Conservation (phyloP, 2,113 vertebrate species). For the pig (Sus scrofa) region DNA sequence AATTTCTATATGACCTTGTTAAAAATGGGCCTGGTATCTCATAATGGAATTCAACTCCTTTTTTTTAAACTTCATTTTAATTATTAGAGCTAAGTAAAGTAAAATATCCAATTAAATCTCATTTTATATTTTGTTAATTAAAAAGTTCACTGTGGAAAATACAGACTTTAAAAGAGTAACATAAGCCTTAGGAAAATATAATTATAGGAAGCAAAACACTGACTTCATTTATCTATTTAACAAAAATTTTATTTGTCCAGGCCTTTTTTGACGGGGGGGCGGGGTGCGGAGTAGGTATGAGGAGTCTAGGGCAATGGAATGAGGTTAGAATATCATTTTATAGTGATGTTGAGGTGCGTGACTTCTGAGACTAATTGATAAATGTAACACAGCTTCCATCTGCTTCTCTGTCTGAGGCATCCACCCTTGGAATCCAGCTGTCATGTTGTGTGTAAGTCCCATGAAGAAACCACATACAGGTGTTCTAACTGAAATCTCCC, state of each 20-base stretch:
- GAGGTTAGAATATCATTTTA: background rate
- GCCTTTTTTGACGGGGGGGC: background rate
- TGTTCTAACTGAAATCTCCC: background rate
- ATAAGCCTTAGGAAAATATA: background rate
- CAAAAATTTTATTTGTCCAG: background rate
- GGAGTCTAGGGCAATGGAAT: background rate
- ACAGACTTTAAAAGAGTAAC: background rate
- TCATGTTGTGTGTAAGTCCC: background rate
- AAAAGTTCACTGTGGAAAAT: conserved; percentile 39
- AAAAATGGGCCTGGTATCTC: background rate
- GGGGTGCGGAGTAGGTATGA: background rate
- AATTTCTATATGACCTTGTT: background rate
- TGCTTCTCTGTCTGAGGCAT: background rate
- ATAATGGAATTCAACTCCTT: background rate
- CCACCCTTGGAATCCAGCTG: background rate
- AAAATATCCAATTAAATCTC: conserved; percentile 4
- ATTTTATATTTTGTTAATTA: conserved; percentile 51
- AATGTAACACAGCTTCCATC: background rate
- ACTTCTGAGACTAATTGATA: background rate
- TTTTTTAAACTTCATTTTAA: conserved; percentile 5
- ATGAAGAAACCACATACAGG: background rate
- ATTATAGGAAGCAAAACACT: background rate
- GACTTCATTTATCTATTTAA: background rate
- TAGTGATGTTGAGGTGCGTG: background rate
- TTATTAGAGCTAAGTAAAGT: conserved; percentile 48